Base-by-base conservation (phyloP, 2,113 vertebrate species). In the Scomber japonicus region DNA sequence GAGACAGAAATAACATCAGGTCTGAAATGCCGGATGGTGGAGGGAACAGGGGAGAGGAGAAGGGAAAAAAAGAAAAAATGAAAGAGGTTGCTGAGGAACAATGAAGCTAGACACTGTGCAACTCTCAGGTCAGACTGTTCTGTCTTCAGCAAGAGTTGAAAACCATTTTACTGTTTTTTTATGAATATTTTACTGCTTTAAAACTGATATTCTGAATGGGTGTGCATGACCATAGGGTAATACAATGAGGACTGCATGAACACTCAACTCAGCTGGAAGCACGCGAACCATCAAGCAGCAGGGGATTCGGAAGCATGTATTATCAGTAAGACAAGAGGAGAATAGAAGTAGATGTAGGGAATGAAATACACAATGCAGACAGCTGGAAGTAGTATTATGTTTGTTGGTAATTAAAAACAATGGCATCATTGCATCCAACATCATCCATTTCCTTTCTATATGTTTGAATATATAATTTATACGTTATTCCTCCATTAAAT, bases 251-350 rank as follows among this genome's bases (percentile, higher is more conserved):
- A 51, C 17, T 10, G 11, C 1, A 61, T 30, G 16, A 54, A 69
- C 16, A n/a, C 54, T 40, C 53, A 50, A 46, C 78, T 71, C 53
- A 46, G 30, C 30, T 46, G 69, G 17, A 63, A 71, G 75, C 27
- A 66, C 11, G 6, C 56, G 55, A 72, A 55, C 10, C 12, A 63
- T 71, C 3, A 51, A 66, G 62, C 63, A 48, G 46, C 3, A 24
- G 35, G 46, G 4, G 46, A 16, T 24, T 54, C 17, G 19, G n/a
- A 13, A 67, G 40, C 12, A 64, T 44, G 51, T 40, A 64, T 78
- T 59, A 79, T 82, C 61, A 78, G 48, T 0, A 30, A 11, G 17
- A 61, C 16, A 50, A 27, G 44, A 49, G 15, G 15, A 44, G 50
- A 11, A 11, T 62, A 16, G 44, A 68, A 71, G 80, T 27, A 61